Evolutionary conservation across 2,113 vertebrate species (phyloP).

Genomic region (Python bivittatus): DNA sequence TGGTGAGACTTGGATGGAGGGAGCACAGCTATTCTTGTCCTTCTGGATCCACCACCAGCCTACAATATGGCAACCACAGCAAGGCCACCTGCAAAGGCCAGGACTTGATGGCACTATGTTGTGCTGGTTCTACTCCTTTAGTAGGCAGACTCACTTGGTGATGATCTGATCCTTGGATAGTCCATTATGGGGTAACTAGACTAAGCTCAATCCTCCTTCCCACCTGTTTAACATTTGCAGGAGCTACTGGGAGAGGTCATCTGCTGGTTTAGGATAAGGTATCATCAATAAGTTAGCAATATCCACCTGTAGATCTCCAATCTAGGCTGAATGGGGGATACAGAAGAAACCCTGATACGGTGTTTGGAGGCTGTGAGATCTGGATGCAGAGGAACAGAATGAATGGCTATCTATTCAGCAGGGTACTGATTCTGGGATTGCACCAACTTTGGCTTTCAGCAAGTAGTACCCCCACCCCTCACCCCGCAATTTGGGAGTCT

Average conservation of each 20-base stretch:
- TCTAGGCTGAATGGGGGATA: neutral
- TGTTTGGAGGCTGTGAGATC: neutral
- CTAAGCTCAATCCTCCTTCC: neutral
- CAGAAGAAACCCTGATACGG: neutral
- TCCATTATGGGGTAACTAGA: neutral
- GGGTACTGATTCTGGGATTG: neutral
- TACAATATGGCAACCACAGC: neutral
- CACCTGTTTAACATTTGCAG: neutral
- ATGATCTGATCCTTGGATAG: neutral
- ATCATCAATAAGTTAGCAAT: neutral
- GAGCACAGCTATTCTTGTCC: neutral
- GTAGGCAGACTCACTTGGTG: neutral
- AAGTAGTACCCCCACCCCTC: neutral
- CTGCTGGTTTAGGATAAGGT: neutral
- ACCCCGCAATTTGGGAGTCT: neutral
- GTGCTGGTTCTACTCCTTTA: neutral
- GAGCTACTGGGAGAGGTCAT: neutral
- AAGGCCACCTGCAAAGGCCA: neutral
- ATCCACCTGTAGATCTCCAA: neutral
- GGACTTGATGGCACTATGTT: neutral
- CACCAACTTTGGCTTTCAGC: neutral
- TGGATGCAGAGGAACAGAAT: neutral
- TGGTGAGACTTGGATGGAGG: neutral
- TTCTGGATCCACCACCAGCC: neutral
- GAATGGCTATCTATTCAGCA: neutral